Conservation (phyloP, 2,888 invertebrate genomes). For the Calameuta pallipes region DNA sequence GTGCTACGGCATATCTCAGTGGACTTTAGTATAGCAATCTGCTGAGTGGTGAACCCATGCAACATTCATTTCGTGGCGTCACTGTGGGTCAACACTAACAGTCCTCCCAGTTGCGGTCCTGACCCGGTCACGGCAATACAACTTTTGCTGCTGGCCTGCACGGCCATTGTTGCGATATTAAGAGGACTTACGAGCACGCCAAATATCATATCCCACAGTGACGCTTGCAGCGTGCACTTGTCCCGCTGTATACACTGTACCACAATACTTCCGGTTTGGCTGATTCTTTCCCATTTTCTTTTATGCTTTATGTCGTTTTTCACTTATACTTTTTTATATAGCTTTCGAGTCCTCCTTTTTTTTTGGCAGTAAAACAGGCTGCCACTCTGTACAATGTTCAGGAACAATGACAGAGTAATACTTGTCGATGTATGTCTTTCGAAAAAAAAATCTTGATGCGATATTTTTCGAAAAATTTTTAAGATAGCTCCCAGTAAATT, state of each 20-base stretch:
- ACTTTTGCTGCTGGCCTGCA: background rate
- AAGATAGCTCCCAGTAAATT: background rate
- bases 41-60: slow-evolving; percentile 53
- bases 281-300: background rate
- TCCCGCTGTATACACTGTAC: background rate
- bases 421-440: background rate
- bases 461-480: background rate
- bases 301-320: background rate
- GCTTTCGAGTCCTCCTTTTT: background rate
- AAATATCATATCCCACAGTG: background rate
- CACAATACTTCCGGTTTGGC: background rate
- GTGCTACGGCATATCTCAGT: slow-evolving; percentile 32
- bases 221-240: background rate
- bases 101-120: slow-evolving; percentile 9
- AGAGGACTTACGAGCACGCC: slow-evolving; percentile 9
- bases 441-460: background rate
- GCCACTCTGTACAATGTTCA: background rate
- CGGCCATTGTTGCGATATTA: slow-evolving; percentile 20
- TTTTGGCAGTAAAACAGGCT: too few species aligned
- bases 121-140: slow-evolving; percentile 16
- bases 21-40: slow-evolving; percentile 54
- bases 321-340: background rate
- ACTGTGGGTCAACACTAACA: slow-evolving; percentile 11
- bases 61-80: slow-evolving; percentile 46
- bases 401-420: background rate